Conservation (phyloP, 2,113 vertebrate genomes). For the Meriones unguiculatus region DNA sequence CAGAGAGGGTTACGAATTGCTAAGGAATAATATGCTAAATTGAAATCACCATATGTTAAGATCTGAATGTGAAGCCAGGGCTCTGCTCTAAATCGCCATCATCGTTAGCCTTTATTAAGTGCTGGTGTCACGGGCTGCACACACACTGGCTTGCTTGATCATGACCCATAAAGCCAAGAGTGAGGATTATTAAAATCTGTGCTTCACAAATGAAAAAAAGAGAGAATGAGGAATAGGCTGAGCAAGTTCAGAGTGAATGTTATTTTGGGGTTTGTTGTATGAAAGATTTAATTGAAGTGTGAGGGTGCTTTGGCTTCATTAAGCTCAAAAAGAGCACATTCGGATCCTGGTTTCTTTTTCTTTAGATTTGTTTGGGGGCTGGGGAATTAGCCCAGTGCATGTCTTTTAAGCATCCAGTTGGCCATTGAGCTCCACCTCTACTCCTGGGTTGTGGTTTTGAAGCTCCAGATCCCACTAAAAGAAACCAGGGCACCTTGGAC, state of each 20-base stretch:
- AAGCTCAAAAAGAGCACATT: constrained; percentile 3
- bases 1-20: constrained; percentile 70
- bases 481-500: not conserved
- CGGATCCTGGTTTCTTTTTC: not conserved
- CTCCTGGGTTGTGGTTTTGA: not conserved
- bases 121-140: not conserved
- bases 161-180: not conserved
- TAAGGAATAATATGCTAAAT: constrained; percentile 66
- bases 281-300: constrained; percentile 3
- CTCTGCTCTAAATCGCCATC: not conserved
- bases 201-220: constrained; percentile 38
- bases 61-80: not conserved
- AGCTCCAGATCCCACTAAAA: not conserved
- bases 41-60: not conserved
- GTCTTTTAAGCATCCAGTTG: not conserved
- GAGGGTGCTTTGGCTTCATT: not conserved
- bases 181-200: not conserved
- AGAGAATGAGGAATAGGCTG: not conserved
- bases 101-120: not conserved
- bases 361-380: not conserved
- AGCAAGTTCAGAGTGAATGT: constrained; percentile 4
- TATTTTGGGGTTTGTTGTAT: not conserved
- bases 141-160: not conserved
- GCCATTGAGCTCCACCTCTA: no score
- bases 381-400: not conserved